Evolutionary conservation across 2,797 vertebrate genomes (phyloP).

Genomic region (Carduelis carduelis): DNA sequence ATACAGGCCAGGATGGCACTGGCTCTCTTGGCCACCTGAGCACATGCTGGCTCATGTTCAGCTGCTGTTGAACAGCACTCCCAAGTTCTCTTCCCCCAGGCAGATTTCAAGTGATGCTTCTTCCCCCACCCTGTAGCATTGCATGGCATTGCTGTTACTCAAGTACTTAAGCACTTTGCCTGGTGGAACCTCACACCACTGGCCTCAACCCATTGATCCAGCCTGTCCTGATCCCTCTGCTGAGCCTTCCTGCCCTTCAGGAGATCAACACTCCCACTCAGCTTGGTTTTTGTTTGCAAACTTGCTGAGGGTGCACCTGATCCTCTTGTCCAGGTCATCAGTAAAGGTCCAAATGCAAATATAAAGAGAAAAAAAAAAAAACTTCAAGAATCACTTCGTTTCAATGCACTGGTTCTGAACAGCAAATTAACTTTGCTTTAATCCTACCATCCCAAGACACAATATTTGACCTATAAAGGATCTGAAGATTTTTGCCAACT

Average conservation of each 20-base stretch:
- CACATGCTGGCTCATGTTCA: not conserved
- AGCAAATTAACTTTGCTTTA: not conserved
- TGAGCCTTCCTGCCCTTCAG: not conserved
- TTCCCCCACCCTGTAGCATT: not conserved
- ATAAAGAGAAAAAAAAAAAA: not conserved
- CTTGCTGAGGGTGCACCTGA: not conserved
- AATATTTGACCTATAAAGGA: not conserved
- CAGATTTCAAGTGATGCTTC: not conserved
- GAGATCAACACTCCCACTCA: not conserved
- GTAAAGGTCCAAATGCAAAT: not conserved
- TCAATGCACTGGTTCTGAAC: not conserved
- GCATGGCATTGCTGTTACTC: not conserved
- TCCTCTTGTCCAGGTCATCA: not conserved
- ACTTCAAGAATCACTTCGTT: not conserved
- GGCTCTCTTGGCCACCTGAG: not conserved
- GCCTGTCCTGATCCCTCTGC: not conserved
- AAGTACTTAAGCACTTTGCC: too few relatives aligned
- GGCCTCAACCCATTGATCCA: not conserved
- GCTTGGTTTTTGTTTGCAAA: not conserved
- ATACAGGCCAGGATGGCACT: accelerated
- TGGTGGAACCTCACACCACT: not conserved
- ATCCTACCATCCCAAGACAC: not conserved
- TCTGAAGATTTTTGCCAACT: not conserved
- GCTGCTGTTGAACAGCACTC: not conserved
- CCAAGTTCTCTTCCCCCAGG: not conserved